Evolutionary conservation across 2,113 vertebrate genomes (phyloP).

Genomic region (Psilopogon haemacephalus): DNA sequence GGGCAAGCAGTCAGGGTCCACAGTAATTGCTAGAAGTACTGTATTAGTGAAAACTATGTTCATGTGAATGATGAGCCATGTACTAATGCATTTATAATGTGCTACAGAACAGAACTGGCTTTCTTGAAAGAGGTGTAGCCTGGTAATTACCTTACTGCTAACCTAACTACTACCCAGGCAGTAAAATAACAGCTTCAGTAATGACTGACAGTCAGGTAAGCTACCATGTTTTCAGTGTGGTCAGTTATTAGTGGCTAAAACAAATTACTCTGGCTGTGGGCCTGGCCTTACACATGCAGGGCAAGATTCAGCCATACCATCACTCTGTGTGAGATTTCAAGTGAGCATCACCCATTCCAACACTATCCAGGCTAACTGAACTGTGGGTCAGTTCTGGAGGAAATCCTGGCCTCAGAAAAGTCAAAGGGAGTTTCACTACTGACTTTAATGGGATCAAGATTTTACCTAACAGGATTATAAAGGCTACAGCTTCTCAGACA

Average conservation of each 20-base stretch:
- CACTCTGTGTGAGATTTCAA: background rate
- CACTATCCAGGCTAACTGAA: background rate
- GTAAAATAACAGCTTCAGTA: background rate
- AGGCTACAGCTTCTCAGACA: background rate
- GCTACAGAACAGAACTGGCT: background rate
- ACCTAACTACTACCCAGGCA: background rate
- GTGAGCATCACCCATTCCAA: background rate
- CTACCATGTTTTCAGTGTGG: background rate
- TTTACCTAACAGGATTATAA: conserved; percentile 46
- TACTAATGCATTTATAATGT: background rate
- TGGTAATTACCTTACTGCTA: background rate
- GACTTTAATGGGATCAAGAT: conserved; percentile 23
- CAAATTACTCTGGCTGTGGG: background rate
- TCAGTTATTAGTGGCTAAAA: background rate
- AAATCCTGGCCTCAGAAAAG: conserved; percentile 4
- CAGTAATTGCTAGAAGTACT: background rate
- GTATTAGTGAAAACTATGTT: background rate
- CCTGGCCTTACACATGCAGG: background rate
- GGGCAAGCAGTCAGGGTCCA: background rate
- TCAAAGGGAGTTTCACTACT: background rate
- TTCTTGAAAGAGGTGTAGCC: background rate
- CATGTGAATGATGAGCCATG: background rate
- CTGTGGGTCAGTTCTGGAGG: background rate
- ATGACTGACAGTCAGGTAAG: background rate
- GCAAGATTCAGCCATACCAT: background rate